Evolutionary conservation across 2,797 vertebrate species (phyloP).

Genomic region (Arrhamphus sclerolepis): DNA sequence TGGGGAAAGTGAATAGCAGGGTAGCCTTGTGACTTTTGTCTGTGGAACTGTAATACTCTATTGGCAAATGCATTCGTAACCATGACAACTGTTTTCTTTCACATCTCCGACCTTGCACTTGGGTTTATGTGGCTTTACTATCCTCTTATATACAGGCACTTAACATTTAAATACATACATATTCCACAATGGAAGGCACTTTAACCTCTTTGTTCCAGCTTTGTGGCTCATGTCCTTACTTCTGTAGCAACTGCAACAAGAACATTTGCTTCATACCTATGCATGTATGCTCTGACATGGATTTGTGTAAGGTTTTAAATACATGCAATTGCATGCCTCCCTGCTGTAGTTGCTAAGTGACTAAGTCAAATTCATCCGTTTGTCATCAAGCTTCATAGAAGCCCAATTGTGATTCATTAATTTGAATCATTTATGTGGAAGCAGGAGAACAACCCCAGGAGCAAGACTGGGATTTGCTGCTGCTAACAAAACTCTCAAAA

Average conservation of each 20-base stretch:
- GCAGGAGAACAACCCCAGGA: background rate
- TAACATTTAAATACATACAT: background rate
- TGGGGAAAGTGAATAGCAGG: constrained; percentile 27
- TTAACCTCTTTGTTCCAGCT: too few species aligned
- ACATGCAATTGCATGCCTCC: constrained; percentile 3
- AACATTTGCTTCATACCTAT: background rate
- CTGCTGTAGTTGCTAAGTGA: constrained; percentile 23
- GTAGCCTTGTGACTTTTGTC: constrained; percentile 28
- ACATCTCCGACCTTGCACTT: constrained; percentile 29
- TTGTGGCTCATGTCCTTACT: background rate
- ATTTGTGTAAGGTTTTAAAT: constrained; percentile 7
- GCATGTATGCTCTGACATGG: background rate
- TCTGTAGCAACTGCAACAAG: constrained; percentile 1
- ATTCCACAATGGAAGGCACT: too few species aligned
- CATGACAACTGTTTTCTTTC: constrained; percentile 61
- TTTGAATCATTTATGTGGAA: background rate
- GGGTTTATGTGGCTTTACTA: constrained; percentile 34
- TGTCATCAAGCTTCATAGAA: background rate
- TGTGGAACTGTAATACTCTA: constrained; percentile 35
- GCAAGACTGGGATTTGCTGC: background rate
- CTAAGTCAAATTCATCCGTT: background rate
- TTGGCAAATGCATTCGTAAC: constrained; percentile 62
- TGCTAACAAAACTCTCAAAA: background rate
- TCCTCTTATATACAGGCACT: background rate
- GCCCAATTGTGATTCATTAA: background rate